Evolutionary conservation across 2,113 vertebrate species (phyloP), one percentile per base, ranked within the genome.

Genomic region (Cromileptes altivelis): DNA sequence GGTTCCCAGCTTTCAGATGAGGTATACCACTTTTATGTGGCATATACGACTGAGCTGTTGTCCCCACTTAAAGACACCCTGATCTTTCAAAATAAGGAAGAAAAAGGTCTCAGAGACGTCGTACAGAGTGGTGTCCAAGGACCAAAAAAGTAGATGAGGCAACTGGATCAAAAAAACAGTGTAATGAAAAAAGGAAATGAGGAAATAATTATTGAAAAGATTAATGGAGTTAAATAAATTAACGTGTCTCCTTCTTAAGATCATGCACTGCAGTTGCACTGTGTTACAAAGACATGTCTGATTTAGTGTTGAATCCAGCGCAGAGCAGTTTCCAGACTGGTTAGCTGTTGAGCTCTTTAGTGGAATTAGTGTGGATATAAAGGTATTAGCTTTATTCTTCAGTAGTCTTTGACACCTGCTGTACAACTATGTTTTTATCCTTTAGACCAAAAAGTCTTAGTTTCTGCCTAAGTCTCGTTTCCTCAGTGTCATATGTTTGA

Each of bases 341-440:
- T 68, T 68, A 18, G 19, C 53, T 33, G 23, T 30, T 37, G 17
- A 23, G 13, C n/a, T 57, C 60, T 72, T 47, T 4, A 57, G 50
- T 37, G 52, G 60, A 64, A 72, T 81, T 40, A 80, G 68, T 37
- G 15, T 49, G 19, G 45, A 49, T 73, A 27, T 45, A 55, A 64
- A 53, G 17, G 30, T 45, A 18, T 63, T 64, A 72, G 17, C 30
- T 45, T 64, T 4, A 56, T 53, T 49, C 68, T n/a, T 56, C 8
- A 23, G 62, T 18, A 47, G 25, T 40, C 37, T 30, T 3, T 52
- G 30, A 60, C 65, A 52, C 65, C 65, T 69, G 69, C 69, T 33
- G 40, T 50, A 68, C 23, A 33, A 47, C n/a, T 50, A 3, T 17
- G 23, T 45, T 62, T 62, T 42, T 17, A 63, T 52, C 77, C 63